Evolutionary conservation across 1,140 invertebrate genomes (phyloP).

Genomic region (Ceratitis capitata): DNA sequence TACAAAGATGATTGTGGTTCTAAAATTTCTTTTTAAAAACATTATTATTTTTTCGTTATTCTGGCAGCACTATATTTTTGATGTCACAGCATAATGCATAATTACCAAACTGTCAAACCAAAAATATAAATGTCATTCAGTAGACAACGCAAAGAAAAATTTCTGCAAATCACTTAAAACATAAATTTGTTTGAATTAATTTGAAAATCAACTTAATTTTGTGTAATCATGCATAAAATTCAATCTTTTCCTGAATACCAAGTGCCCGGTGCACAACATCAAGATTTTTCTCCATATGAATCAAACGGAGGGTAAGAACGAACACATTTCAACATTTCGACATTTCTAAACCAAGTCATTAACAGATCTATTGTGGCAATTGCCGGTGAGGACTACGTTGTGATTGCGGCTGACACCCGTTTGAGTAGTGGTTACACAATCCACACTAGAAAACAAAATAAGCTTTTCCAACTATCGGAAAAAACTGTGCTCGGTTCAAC

Average conservation of each 20-base stretch:
- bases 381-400: slow-evolving; percentile 88
- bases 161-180: slow-evolving; percentile 13
- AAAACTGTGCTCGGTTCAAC: slow-evolving; percentile 87
- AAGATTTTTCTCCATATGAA: slow-evolving; percentile 78
- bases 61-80: too few relatives aligned
- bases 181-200: neutral
- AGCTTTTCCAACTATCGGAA: slow-evolving; percentile 82
- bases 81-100: too few relatives aligned
- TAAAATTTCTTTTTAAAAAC: too few relatives aligned
- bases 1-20: too few relatives aligned
- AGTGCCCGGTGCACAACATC: slow-evolving; percentile 70
- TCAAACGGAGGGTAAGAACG: slow-evolving; percentile 78
- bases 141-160: neutral
- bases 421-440: slow-evolving; percentile 92
- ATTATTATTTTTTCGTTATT: too few relatives aligned
- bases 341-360: neutral
- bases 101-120: neutral
- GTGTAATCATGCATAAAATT: slow-evolving; percentile 31
- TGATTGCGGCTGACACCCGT: slow-evolving; percentile 91
- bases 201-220: too few relatives aligned
- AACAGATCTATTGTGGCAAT: slow-evolving; percentile 87
- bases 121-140: neutral
- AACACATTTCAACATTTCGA: neutral
- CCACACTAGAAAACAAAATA: slow-evolving; percentile 86
- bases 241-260: slow-evolving; percentile 75